Percentiles rank a stretch among this genome's conserved stretches.
phyloP scores from a whole-genome alignment of 2,113 vertebrate species.

The Haliaeetus leucogaster region DNA sequence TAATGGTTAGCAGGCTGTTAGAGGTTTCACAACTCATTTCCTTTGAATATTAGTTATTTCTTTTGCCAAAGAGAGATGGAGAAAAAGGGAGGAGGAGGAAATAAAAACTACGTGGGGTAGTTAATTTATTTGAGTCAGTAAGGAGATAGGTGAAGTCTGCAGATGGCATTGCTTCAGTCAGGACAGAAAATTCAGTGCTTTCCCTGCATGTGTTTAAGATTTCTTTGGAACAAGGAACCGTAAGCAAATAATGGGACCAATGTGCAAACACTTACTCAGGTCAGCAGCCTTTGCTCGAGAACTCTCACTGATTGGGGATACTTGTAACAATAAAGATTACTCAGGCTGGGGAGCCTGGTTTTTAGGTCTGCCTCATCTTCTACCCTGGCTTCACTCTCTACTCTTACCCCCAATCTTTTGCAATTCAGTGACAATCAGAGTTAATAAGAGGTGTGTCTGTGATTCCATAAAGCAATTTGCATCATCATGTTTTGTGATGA shows the following conservation, averaged over 20 bases:
- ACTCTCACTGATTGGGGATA: background rate
- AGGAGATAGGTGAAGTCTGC: background rate
- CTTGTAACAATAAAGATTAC: background rate
- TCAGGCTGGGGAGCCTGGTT: background rate
- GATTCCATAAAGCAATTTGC: slow-evolving; percentile 40
- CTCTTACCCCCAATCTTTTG: background rate
- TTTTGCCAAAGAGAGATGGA: background rate
- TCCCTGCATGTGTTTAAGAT: background rate
- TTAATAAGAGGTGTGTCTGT: slow-evolving; percentile 51
- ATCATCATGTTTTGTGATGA: slow-evolving; percentile 44
- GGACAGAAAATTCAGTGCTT: background rate
- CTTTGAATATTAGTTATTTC: background rate
- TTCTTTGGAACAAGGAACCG: background rate
- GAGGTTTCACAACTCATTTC: slow-evolving; percentile 27
- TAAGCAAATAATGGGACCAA: background rate
- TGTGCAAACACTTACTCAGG: background rate
- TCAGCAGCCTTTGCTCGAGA: background rate
- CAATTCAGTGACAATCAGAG: slow-evolving; percentile 37
- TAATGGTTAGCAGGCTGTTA: slow-evolving; percentile 11
- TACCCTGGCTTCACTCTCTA: background rate
- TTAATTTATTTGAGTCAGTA: background rate
- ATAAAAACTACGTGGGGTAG: background rate
- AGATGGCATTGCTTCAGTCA: background rate
- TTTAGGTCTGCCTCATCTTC: background rate
- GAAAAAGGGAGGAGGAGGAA: background rate